Evolutionary conservation across 2,888 invertebrate species (phyloP).

Genomic region (Eupelmus urozonus): DNA sequence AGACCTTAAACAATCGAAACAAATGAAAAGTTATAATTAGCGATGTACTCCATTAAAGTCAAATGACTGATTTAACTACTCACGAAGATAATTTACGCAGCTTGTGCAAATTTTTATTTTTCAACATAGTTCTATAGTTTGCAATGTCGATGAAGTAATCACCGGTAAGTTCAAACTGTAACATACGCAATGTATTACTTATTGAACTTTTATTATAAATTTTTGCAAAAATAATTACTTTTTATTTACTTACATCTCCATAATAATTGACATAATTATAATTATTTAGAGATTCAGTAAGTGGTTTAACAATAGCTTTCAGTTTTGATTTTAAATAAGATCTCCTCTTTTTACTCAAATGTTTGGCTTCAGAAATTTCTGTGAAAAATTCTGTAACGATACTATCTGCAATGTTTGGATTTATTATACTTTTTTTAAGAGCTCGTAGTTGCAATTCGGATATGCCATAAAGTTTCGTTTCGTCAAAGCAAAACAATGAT

Average conservation of each 20-base stretch:
- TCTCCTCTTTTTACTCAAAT: too few relatives aligned
- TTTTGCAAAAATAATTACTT: background rate
- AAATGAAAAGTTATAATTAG: too few relatives aligned
- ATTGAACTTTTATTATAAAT: background rate
- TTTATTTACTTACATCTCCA: conserved; percentile 1
- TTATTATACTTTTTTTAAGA: background rate
- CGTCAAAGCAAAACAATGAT: conserved; percentile 21
- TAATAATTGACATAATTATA: conserved; percentile 4
- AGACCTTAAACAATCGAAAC: background rate
- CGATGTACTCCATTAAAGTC: too few relatives aligned
- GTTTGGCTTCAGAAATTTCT: too few relatives aligned
- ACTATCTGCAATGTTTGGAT: too few relatives aligned
- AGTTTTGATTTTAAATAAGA: too few relatives aligned
- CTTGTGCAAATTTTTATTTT: background rate
- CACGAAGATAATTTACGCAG: background rate
- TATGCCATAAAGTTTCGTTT: conserved; percentile 29
- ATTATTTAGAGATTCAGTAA: too few relatives aligned
- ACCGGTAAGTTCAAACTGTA: conserved; percentile 12
- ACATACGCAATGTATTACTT: background rate
- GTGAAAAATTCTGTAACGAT: too few relatives aligned
- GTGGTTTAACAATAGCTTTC: too few relatives aligned
- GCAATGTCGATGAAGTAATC: conserved; percentile 20
- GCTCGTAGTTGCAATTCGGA: background rate
- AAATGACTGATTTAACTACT: too few relatives aligned
- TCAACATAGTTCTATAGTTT: conserved; percentile 4